Evolutionary conservation across 2,888 invertebrate species (phyloP).

Genomic region (Thymelicus acteon): DNA sequence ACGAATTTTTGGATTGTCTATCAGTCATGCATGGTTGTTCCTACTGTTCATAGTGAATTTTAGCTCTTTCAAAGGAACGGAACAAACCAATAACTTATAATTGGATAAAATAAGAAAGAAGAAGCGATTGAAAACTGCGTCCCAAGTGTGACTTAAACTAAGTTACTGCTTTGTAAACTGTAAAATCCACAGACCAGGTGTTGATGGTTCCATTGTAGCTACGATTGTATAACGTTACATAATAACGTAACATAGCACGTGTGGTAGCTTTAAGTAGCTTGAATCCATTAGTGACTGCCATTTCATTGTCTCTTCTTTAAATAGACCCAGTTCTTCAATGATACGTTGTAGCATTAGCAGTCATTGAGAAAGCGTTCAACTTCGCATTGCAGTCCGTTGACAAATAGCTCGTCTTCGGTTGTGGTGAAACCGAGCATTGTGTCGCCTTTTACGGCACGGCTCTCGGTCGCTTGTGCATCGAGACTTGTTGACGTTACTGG

Average conservation of each 20-base stretch:
- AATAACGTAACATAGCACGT: neutral
- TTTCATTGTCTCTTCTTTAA: neutral
- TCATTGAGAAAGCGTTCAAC: slow-evolving; percentile 48
- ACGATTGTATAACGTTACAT: slow-evolving; percentile 13
- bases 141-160: neutral
- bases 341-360: slow-evolving; percentile 25
- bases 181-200: neutral
- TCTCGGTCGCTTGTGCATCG: slow-evolving; percentile 37
- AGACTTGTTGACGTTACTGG: slow-evolving; percentile 35
- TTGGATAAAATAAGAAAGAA: neutral
- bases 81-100: too few species aligned
- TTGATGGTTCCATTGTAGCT: neutral
- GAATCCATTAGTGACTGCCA: neutral
- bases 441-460: slow-evolving; percentile 49
- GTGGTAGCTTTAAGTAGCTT: neutral
- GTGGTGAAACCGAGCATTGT: slow-evolving; percentile 55
- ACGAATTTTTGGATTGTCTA: too few species aligned
- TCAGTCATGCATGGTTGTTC: too few species aligned
- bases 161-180: slow-evolving; percentile 1
- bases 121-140: neutral
- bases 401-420: slow-evolving; percentile 57
- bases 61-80: too few species aligned
- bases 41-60: too few species aligned
- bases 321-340: neutral
- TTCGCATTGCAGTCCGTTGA: slow-evolving; percentile 53